Conservation (phyloP, 2,113 vertebrate species). For the Microtus richardsoni region DNA sequence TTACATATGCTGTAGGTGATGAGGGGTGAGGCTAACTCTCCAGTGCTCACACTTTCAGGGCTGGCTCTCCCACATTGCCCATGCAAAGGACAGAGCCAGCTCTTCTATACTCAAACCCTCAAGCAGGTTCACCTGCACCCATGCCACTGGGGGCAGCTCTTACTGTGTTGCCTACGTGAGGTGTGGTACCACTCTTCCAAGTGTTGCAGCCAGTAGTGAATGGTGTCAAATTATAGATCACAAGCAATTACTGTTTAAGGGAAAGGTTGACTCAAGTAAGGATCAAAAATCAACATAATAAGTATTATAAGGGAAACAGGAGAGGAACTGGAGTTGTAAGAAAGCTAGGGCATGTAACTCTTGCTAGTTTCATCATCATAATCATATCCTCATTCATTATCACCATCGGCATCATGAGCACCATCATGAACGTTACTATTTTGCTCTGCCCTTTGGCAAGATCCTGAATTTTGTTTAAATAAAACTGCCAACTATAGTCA, state of each 20-base stretch:
- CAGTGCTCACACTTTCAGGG: too few relatives aligned
- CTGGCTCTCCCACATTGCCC: too few relatives aligned
- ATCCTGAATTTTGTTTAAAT: background rate
- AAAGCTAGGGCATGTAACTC: background rate
- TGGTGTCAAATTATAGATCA: background rate
- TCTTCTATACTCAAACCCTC: too few relatives aligned
- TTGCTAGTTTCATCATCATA: background rate
- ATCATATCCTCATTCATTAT: too few relatives aligned
- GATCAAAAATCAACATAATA: background rate
- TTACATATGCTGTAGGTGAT: too few relatives aligned
- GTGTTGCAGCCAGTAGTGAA: too few relatives aligned
- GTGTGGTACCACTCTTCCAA: too few relatives aligned
- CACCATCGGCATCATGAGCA: fast-evolving
- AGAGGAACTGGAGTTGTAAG: fast-evolving
- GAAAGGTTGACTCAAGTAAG: background rate
- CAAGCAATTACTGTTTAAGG: background rate
- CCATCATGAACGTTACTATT: background rate
- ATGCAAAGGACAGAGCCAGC: too few relatives aligned
- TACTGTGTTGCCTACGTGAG: too few relatives aligned
- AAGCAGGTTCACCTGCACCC: too few relatives aligned
- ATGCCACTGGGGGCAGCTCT: too few relatives aligned
- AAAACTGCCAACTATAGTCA: background rate
- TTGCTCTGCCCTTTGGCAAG: background rate
- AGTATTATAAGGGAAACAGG: fast-evolving
- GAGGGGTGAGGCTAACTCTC: too few relatives aligned